Evolutionary conservation across 1,140 invertebrate species (phyloP).

Genomic region (Trigoniulus corallinus): DNA sequence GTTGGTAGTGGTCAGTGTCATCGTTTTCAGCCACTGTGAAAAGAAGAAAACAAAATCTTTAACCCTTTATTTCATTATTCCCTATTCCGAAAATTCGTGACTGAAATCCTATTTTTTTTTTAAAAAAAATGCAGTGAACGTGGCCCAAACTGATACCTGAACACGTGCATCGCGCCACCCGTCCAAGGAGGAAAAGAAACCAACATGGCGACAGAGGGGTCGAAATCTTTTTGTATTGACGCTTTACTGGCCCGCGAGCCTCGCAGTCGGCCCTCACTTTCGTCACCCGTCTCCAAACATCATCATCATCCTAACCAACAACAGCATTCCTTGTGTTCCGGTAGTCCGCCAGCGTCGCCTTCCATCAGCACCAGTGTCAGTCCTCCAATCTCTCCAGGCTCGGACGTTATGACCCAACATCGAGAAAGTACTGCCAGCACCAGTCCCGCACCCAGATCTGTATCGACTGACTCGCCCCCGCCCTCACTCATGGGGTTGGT

Average conservation of each 20-base stretch:
- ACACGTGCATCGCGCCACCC: too few relatives aligned
- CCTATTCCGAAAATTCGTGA: too few relatives aligned
- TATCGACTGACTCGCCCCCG: background rate
- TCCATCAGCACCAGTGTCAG: background rate
- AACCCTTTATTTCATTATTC: too few relatives aligned
- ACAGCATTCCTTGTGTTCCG: background rate
- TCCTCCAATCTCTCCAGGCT: background rate
- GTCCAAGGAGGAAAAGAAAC: too few relatives aligned
- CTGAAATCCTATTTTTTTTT: too few relatives aligned
- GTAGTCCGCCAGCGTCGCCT: background rate
- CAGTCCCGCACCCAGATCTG: background rate
- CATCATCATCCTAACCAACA: background rate
- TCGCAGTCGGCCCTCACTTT: background rate
- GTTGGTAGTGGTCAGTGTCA: too few relatives aligned
- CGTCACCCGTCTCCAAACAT: background rate
- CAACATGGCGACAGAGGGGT: background rate
- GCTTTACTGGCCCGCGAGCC: slow-evolving; percentile 4
- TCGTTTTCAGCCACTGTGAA: too few relatives aligned
- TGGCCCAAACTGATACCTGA: too few relatives aligned
- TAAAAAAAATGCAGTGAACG: too few relatives aligned
- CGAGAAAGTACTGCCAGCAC: background rate
- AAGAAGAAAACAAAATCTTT: too few relatives aligned
- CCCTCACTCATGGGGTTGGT: too few relatives aligned
- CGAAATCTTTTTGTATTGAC: slow-evolving; percentile 7
- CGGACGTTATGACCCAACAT: background rate